phyloP scores from a whole-genome alignment of 2,888 invertebrate genomes.

The Reticulitermes lucifugus region DNA sequence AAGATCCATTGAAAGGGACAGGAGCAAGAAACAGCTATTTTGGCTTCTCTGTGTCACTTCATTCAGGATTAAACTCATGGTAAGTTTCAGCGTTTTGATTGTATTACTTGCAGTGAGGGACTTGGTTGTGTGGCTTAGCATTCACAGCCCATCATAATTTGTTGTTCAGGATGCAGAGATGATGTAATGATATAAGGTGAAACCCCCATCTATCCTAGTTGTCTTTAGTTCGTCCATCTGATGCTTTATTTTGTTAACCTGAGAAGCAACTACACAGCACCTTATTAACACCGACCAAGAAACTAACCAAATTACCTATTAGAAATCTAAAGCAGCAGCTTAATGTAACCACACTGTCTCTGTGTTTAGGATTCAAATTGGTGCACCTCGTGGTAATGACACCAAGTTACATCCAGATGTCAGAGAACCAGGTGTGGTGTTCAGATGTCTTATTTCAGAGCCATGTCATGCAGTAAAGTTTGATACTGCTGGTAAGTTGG shows the following conservation, averaged over 20 bases:
- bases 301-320: too few species aligned
- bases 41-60: slow-evolving; percentile 31
- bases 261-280: too few species aligned
- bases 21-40: slow-evolving; percentile 30
- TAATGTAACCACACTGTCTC: neutral
- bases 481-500: neutral
- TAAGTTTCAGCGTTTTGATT: neutral
- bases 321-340: too few species aligned
- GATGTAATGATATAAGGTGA: too few species aligned
- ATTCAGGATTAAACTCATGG: neutral
- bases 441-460: slow-evolving; percentile 19
- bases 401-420: neutral
- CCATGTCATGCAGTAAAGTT: neutral
- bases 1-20: neutral
- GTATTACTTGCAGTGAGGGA: too few species aligned
- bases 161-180: too few species aligned
- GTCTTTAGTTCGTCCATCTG: too few species aligned
- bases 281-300: too few species aligned
- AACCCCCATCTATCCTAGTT: too few species aligned
- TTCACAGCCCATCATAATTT: too few species aligned
- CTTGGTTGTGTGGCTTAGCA: too few species aligned
- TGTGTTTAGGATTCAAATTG: slow-evolving; percentile 25
- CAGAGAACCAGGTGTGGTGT: slow-evolving; percentile 27
- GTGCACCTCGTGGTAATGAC: slow-evolving; percentile 27
- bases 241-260: too few species aligned